These are phyloP conservation scores for Sycophila texana DNA, from an alignment of 2,888 invertebrate genomes.

Conservation along the genomic window DNA sequence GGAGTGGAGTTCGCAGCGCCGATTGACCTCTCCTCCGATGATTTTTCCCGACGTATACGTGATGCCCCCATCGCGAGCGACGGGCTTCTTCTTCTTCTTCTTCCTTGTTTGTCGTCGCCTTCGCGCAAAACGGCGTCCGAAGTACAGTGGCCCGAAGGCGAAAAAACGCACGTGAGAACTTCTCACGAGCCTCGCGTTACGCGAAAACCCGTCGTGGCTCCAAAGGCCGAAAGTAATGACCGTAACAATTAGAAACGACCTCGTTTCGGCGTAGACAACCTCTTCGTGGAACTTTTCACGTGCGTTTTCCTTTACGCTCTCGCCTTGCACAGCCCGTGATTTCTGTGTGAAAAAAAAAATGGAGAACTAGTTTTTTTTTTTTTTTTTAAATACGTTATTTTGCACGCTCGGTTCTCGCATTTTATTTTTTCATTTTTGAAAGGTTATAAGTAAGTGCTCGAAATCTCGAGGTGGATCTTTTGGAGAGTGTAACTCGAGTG, in stretches of 20 bases:
- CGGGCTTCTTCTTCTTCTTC: no score
- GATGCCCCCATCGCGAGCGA: no score
- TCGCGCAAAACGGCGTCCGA: neutral
- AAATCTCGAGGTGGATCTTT: neutral
- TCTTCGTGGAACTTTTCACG: neutral
- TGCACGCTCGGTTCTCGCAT: neutral
- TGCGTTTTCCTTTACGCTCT: neutral
- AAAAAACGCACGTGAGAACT: slow-evolving; percentile 45
- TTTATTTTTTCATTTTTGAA: neutral
- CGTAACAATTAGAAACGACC: slow-evolving; percentile 51
- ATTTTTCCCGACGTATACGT: neutral
- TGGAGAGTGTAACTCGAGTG: neutral
- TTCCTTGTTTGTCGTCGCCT: neutral
- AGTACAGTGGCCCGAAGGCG: neutral
- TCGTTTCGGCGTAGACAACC: slow-evolving; percentile 25
- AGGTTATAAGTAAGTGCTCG: neutral
- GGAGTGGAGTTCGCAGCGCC: slow-evolving; percentile 11
- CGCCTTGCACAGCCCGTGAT: neutral
- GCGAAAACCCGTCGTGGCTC: neutral
- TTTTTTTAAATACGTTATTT: neutral
- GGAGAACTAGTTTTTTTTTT: slow-evolving; percentile 21
- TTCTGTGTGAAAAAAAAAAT: neutral
- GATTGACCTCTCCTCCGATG: slow-evolving; percentile 1
- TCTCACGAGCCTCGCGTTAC: slow-evolving; percentile 50
- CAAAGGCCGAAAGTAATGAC: slow-evolving; percentile 39